These are phyloP conservation scores for Potamarius usumacintae DNA, from an alignment of 2,113 vertebrate species.

Conservation along the genomic window DNA sequence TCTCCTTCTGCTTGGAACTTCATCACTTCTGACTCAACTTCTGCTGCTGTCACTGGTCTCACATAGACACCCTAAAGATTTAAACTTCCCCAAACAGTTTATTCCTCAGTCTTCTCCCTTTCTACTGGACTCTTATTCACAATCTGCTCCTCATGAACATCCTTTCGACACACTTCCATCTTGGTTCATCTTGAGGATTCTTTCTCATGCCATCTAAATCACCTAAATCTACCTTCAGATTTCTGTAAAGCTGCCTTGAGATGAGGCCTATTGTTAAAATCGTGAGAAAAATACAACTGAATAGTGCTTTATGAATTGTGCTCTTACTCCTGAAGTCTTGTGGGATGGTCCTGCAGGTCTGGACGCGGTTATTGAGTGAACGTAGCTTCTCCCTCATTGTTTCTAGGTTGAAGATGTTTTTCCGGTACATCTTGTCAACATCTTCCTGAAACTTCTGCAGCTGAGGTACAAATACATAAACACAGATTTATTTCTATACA, in stretches of 20 bases:
- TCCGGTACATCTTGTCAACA: conserved; percentile 56
- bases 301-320: too few species aligned
- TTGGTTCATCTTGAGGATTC: background rate
- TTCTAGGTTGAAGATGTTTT: conserved; percentile 67
- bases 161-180: background rate
- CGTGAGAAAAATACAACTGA: background rate
- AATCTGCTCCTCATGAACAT: background rate
- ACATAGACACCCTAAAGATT: background rate
- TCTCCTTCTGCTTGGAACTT: background rate
- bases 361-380: conserved; percentile 64
- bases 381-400: conserved; percentile 65
- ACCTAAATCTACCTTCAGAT: too few species aligned
- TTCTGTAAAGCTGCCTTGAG: background rate
- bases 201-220: background rate
- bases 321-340: conserved; percentile 63
- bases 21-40: background rate
- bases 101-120: background rate
- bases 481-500: background rate
- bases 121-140: background rate
- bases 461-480: conserved; percentile 54
- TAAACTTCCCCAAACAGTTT: background rate
- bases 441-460: conserved; percentile 52
- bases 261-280: background rate
- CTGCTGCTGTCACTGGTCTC: background rate
- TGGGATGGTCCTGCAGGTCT: conserved; percentile 69